Percentiles rank a stretch among this genome's conserved stretches.
These are phyloP conservation scores for Quadriops clusia DNA, from an alignment of 2,888 invertebrate genomes.

Conservation along the genomic window DNA sequence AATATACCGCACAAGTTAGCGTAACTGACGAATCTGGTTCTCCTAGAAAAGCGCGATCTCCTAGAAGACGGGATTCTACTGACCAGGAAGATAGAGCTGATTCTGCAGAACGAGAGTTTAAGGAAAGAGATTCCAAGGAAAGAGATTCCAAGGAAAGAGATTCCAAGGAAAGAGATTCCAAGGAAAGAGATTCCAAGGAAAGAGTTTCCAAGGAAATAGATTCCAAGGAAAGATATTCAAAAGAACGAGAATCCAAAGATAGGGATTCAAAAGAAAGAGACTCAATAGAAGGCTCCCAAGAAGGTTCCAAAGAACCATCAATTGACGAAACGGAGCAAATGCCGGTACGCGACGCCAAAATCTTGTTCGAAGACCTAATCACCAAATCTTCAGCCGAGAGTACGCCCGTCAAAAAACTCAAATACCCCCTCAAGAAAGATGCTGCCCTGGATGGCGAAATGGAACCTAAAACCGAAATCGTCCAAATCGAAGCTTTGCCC, in stretches of 20 bases:
- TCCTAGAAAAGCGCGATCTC: too few species aligned
- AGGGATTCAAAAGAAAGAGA: too few species aligned
- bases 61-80: too few species aligned
- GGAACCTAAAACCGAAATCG: slow-evolving; percentile 1
- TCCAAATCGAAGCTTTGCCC: neutral
- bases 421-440: slow-evolving; percentile 9
- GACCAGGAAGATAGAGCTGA: too few species aligned
- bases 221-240: slow-evolving; percentile 14
- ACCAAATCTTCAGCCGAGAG: slow-evolving; percentile 30
- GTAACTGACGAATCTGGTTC: too few species aligned
- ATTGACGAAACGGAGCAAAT: slow-evolving; percentile 18
- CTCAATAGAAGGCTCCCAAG: slow-evolving; percentile 13
- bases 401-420: slow-evolving; percentile 26
- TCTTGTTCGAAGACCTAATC: slow-evolving; percentile 33
- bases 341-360: slow-evolving; percentile 31
- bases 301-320: slow-evolving; percentile 17
- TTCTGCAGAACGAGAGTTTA: too few species aligned
- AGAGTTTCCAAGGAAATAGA: too few species aligned
- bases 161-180: too few species aligned
- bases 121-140: too few species aligned
- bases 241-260: slow-evolving; percentile 14
- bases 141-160: too few species aligned
- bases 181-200: too few species aligned
- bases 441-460: neutral
- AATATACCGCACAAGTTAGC: neutral